Evolutionary conservation across 2,797 vertebrate genomes (phyloP).

Genomic region (Muscicapa comitata): DNA sequence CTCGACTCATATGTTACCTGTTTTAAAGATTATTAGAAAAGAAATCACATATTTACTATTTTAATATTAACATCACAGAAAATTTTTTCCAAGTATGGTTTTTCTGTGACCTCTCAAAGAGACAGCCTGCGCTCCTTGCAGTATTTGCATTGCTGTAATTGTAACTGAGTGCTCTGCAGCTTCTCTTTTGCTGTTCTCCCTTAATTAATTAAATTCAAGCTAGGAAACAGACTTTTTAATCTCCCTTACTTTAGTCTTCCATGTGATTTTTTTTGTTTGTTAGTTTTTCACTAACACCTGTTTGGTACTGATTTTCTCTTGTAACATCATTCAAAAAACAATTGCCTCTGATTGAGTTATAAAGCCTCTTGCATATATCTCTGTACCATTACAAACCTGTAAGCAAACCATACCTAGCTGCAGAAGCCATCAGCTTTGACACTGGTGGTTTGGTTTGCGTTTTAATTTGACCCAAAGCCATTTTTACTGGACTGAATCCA

Average conservation of each 20-base stretch:
- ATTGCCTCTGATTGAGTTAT: neutral
- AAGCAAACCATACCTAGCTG: neutral
- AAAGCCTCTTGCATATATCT: neutral
- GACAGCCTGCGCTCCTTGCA: neutral
- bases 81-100: neutral
- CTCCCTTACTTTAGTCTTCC: neutral
- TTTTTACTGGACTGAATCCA: slow-evolving; percentile 66
- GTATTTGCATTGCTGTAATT: neutral
- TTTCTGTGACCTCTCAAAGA: neutral
- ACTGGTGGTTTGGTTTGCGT: slow-evolving; percentile 34
- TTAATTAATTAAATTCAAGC: neutral
- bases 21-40: neutral
- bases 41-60: neutral
- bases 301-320: neutral
- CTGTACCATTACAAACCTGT: neutral
- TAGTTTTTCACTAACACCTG: neutral
- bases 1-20: neutral
- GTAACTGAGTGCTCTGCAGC: neutral
- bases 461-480: slow-evolving; percentile 66
- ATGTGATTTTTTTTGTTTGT: neutral
- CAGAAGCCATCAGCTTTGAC: slow-evolving; percentile 7
- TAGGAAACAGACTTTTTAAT: neutral
- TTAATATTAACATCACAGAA: neutral
- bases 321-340: neutral
- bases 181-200: neutral